phyloP scores from a whole-genome alignment of 2,888 invertebrate species.

The Patella depressa region DNA sequence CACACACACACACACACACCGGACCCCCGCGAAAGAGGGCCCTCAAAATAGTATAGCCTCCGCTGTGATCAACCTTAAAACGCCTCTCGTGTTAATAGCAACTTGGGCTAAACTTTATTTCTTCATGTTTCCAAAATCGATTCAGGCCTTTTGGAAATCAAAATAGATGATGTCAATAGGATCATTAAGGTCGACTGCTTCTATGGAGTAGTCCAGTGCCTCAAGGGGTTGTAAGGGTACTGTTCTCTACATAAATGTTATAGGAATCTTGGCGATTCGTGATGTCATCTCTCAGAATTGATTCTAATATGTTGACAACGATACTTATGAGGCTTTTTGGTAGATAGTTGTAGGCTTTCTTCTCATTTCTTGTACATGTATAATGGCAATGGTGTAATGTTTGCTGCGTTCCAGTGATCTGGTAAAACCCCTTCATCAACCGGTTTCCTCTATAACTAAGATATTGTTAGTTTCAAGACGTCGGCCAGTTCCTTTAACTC shows the following conservation, averaged over 20 bases:
- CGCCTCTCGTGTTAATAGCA: too few relatives aligned
- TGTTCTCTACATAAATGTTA: too few relatives aligned
- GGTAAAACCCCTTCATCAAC: constrained; percentile 12
- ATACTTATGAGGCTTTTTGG: constrained; percentile 23
- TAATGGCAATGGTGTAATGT: constrained; percentile 6
- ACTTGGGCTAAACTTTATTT: background rate
- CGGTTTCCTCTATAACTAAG: constrained; percentile 6
- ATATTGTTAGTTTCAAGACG: constrained; percentile 7
- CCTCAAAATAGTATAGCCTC: too few relatives aligned
- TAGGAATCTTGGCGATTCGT: too few relatives aligned
- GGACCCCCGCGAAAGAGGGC: too few relatives aligned
- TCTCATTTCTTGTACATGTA: constrained; percentile 19
- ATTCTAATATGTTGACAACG: constrained; percentile 21
- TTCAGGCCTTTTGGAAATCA: background rate
- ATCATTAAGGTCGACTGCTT: too few relatives aligned
- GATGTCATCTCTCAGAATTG: constrained; percentile 15
- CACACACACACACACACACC: too few relatives aligned
- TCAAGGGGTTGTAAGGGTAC: too few relatives aligned
- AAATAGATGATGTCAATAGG: too few relatives aligned
- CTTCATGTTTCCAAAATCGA: constrained; percentile 3
- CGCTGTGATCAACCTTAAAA: too few relatives aligned
- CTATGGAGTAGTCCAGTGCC: too few relatives aligned
- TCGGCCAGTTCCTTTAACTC: constrained; percentile 10
- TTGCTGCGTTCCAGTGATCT: background rate
- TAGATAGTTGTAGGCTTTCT: constrained; percentile 14